These are phyloP conservation scores for Drosophila mimica DNA, from an alignment of 2,888 invertebrate genomes.

Conservation along the genomic window DNA sequence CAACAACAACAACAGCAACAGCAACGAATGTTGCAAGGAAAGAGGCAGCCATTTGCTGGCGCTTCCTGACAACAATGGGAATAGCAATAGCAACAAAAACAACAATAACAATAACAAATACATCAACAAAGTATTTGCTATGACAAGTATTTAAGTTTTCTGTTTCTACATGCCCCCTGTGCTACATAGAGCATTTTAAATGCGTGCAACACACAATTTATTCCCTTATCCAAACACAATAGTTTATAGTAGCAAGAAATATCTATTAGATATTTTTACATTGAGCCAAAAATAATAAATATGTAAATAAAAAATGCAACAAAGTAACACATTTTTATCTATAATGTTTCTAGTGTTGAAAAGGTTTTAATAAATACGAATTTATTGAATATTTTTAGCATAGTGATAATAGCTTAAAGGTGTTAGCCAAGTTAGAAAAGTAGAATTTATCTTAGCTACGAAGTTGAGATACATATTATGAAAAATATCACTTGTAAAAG, in stretches of 20 bases:
- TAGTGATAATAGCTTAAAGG: not conserved
- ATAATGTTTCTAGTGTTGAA: not conserved
- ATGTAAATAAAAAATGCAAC: not conserved
- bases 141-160: slow-evolving; percentile 72
- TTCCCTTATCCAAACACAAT: slow-evolving; percentile 13
- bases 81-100: slow-evolving; percentile 29
- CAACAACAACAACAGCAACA: slow-evolving; percentile 45
- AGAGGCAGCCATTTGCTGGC: slow-evolving; percentile 56
- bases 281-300: no score
- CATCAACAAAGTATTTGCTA: slow-evolving; percentile 63
- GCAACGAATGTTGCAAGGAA: slow-evolving; percentile 12
- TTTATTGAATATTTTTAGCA: not conserved
- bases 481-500: not conserved
- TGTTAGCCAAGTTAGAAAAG: not conserved
- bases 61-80: slow-evolving; percentile 46
- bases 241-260: not conserved
- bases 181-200: slow-evolving; percentile 26
- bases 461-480: not conserved
- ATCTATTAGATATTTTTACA: slow-evolving; percentile 2
- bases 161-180: slow-evolving; percentile 31
- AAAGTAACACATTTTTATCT: not conserved
- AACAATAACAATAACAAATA: slow-evolving; percentile 4
- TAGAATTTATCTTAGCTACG: not conserved
- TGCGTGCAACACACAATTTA: slow-evolving; percentile 3
- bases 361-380: not conserved